phyloP scores from a whole-genome alignment of 92 coral and sea anemone species.

The Muricea muricata region DNA sequence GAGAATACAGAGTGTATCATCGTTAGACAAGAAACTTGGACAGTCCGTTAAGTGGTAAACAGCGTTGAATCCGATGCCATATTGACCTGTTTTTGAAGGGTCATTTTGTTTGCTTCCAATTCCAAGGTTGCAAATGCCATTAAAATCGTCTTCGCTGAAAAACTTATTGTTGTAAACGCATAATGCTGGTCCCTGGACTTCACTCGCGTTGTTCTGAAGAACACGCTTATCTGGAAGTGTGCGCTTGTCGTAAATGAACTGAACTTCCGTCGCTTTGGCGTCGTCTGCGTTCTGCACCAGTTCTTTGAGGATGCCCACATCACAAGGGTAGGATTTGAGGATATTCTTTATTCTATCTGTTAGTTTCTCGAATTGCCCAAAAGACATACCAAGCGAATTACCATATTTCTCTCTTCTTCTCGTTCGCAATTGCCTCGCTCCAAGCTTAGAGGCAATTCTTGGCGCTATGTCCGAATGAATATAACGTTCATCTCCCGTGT shows the following conservation, averaged over 20 bases:
- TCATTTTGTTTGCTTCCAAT: slow-evolving; percentile 86
- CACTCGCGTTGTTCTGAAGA: slow-evolving; percentile 74
- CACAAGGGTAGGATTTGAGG: slow-evolving; percentile 73
- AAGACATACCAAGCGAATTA: slow-evolving; percentile 72
- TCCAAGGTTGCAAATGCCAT: slow-evolving; percentile 80
- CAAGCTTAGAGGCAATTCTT: slow-evolving; percentile 70
- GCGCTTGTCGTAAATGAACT: slow-evolving; percentile 82
- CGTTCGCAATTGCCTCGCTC: slow-evolving; percentile 71
- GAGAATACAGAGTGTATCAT: slow-evolving; percentile 73
- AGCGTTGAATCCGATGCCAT: slow-evolving; percentile 90
- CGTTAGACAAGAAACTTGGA: slow-evolving; percentile 75
- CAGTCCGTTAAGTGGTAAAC: slow-evolving; percentile 85
- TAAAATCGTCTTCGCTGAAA: slow-evolving; percentile 72
- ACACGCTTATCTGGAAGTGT: slow-evolving; percentile 64
- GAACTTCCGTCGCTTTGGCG: slow-evolving; percentile 77
- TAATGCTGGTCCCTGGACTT: slow-evolving; percentile 87
- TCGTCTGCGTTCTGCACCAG: slow-evolving; percentile 92
- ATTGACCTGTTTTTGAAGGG: slow-evolving; percentile 90
- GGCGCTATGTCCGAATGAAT: slow-evolving; percentile 69
- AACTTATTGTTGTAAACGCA: slow-evolving; percentile 82
- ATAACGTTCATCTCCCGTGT: slow-evolving; percentile 25
- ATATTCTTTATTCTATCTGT: slow-evolving; percentile 76
- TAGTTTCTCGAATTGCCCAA: slow-evolving; percentile 72
- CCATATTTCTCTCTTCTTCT: slow-evolving; percentile 77
- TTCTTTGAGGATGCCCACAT: slow-evolving; percentile 74